These are phyloP conservation scores for Thunnus maccoyii DNA, from an alignment of 2,113 vertebrate species.

Conservation along the genomic window DNA sequence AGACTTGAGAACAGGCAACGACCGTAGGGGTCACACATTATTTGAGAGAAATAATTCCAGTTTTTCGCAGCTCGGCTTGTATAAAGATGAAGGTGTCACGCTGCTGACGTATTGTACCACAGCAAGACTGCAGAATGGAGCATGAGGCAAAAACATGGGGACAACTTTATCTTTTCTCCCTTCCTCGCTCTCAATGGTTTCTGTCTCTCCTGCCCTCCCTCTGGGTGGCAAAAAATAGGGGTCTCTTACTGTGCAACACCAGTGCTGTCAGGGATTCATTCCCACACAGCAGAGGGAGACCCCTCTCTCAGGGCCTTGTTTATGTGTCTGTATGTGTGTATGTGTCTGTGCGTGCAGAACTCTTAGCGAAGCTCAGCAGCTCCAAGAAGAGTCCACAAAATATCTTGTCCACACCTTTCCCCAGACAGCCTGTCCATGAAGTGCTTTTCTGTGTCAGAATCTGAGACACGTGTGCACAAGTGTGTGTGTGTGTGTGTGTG, in stretches of 20 bases:
- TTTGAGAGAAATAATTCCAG: constrained; percentile 70
- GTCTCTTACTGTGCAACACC: constrained; percentile 67
- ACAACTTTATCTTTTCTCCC: constrained; percentile 49
- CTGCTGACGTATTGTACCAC: constrained; percentile 38
- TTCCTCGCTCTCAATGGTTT: constrained; percentile 22
- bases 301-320: constrained; percentile 21
- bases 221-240: constrained; percentile 58
- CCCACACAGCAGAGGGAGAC: constrained; percentile 59
- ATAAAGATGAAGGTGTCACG: constrained; percentile 56
- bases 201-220: constrained; percentile 46
- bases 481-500: constrained; percentile 35
- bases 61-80: constrained; percentile 56
- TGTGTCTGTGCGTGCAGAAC: constrained; percentile 14
- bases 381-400: constrained; percentile 63
- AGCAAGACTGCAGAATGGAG: constrained; percentile 34
- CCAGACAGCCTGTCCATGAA: constrained; percentile 72
- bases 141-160: constrained; percentile 18
- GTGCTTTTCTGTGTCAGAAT: constrained; percentile 82
- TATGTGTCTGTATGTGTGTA: constrained; percentile 30
- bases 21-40: constrained; percentile 71
- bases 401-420: constrained; percentile 77
- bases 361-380: constrained; percentile 72
- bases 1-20: constrained; percentile 72
- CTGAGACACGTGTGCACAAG: constrained; percentile 40
- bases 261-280: constrained; percentile 60